Conservation (phyloP, 2,113 vertebrate species). For the Passer domesticus region DNA sequence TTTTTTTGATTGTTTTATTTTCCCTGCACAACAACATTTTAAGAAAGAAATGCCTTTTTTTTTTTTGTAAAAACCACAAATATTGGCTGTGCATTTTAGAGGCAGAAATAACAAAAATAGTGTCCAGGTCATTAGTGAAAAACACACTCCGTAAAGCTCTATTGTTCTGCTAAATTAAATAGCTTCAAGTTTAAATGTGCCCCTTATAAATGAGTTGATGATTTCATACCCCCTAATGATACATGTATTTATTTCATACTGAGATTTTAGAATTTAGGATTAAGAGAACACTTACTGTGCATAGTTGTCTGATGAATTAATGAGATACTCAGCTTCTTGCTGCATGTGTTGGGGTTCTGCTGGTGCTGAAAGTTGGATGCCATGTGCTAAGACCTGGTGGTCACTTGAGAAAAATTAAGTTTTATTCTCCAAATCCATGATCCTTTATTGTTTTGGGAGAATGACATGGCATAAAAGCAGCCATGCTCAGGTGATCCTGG, state of each 20-base stretch:
- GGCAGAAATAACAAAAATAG: not conserved
- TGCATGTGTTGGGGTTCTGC: not conserved
- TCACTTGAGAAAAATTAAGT: not conserved
- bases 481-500: rapidly evolving
- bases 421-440: not conserved
- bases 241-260: not conserved
- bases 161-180: not conserved
- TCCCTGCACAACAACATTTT: not conserved
- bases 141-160: not conserved
- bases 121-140: slow-evolving; percentile 26
- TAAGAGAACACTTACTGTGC: not conserved
- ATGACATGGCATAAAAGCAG: rapidly evolving
- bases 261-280: not conserved
- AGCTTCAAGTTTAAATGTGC: not conserved
- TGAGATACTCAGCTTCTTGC: not conserved
- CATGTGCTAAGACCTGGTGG: not conserved
- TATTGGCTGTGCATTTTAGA: slow-evolving; percentile 2
- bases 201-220: not conserved
- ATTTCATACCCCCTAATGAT: not conserved
- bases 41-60: not conserved
- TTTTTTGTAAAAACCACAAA: not conserved
- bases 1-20: not conserved
- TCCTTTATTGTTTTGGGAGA: not conserved
- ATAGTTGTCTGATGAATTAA: not conserved
- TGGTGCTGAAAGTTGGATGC: not conserved